These are phyloP conservation scores for Sula dactylatra DNA, from an alignment of 2,113 vertebrate genomes.

Conservation along the genomic window DNA sequence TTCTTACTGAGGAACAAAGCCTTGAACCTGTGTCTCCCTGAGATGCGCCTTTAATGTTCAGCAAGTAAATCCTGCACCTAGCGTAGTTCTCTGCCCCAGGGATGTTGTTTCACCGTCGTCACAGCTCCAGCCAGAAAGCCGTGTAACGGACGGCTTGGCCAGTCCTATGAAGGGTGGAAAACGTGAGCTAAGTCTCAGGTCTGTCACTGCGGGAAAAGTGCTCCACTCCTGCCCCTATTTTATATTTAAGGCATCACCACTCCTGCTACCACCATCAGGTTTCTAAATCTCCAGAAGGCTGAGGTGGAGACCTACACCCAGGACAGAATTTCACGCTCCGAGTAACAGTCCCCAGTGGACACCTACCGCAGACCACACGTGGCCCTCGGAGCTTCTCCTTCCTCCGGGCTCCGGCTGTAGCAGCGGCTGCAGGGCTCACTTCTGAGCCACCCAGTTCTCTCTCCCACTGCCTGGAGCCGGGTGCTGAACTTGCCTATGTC, in stretches of 20 bases:
- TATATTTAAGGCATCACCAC: accelerated
- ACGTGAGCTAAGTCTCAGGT: accelerated
- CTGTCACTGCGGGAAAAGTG: accelerated
- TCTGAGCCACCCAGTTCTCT: too few species aligned
- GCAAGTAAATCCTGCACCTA: background rate
- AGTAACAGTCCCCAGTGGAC: background rate
- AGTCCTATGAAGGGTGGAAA: background rate
- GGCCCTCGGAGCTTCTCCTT: background rate
- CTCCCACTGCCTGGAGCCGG: background rate
- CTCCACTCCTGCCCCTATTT: background rate
- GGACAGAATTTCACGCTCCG: background rate
- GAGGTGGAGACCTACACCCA: background rate
- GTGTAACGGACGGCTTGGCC: too few species aligned
- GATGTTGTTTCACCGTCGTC: accelerated
- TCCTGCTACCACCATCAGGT: background rate
- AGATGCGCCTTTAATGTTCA: accelerated
- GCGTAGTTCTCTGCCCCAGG: background rate
- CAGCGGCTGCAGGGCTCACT: accelerated
- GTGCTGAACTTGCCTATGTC: background rate
- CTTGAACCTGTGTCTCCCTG: accelerated
- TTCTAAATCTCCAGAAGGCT: background rate
- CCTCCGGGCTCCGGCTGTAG: accelerated
- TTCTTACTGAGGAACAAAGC: background rate
- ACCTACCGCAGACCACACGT: accelerated
- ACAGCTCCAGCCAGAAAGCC: background rate